Evolutionary conservation across 1,140 invertebrate species (phyloP).

Genomic region (Diabrotica virgifera): DNA sequence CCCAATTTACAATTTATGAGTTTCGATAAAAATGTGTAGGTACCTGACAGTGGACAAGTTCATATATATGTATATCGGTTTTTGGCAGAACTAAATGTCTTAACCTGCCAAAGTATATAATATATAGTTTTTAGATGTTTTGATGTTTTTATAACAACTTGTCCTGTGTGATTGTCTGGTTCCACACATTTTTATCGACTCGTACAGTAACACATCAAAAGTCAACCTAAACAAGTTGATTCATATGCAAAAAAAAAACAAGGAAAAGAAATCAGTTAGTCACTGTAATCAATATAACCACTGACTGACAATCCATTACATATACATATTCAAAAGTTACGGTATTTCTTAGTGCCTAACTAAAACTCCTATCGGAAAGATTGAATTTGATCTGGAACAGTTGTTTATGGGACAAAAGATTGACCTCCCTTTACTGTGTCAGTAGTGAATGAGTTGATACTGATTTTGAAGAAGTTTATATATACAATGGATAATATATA

Average conservation of each 20-base stretch:
- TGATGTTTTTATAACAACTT: no score
- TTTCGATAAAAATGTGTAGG: background rate
- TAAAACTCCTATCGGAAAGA: constrained; percentile 11
- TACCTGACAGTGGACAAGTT: no score
- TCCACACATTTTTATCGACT: no score
- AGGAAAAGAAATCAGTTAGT: background rate
- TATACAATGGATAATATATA: background rate
- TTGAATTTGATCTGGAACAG: constrained; percentile 16
- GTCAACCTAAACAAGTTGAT: constrained; percentile 2
- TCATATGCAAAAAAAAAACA: constrained; percentile 6
- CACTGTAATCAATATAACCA: constrained; percentile 5
- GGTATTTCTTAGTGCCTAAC: constrained; percentile 37
- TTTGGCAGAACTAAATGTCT: no score
- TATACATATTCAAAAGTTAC: constrained; percentile 25
- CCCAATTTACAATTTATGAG: background rate
- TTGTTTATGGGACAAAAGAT: constrained; percentile 15
- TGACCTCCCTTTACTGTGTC: constrained; percentile 14
- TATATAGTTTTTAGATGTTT: no score
- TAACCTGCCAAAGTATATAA: no score
- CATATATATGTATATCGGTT: no score
- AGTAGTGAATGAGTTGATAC: background rate
- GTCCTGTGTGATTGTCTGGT: no score
- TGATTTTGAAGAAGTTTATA: background rate
- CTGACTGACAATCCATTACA: constrained; percentile 22
- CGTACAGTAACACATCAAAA: background rate